Evolutionary conservation across 2,888 invertebrate species (phyloP).

Genomic region (Diachrysia chrysitis): DNA sequence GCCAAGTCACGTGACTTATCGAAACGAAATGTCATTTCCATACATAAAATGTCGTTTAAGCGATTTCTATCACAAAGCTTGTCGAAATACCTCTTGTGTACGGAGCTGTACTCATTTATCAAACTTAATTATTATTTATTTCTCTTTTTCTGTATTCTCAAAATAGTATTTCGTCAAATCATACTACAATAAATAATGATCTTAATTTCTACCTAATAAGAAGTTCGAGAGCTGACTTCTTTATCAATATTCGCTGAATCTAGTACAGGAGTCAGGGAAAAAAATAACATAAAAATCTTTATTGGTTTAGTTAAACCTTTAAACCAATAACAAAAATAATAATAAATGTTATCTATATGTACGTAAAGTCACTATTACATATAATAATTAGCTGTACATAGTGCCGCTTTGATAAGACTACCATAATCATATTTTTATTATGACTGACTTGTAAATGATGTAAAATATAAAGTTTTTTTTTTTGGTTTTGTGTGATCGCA

Average conservation of each 20-base stretch:
- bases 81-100: no score
- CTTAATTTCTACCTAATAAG: no score
- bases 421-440: conserved; percentile 76
- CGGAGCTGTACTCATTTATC: no score
- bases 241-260: neutral
- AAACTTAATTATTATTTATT: no score
- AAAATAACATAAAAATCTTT: neutral
- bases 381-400: conserved; percentile 64
- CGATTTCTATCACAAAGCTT: no score
- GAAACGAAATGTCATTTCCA: no score
- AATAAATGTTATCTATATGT: conserved; percentile 53
- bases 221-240: no score
- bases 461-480: conserved; percentile 67
- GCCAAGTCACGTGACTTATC: no score
- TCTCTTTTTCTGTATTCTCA: no score
- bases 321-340: conserved; percentile 35
- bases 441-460: conserved; percentile 84
- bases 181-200: no score
- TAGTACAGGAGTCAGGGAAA: neutral
- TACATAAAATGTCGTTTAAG: no score
- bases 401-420: conserved; percentile 65
- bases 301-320: conserved; percentile 25
- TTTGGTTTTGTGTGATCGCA: conserved; percentile 70
- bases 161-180: no score
- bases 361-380: conserved; percentile 61